Percentiles rank a stretch among this genome's conserved stretches.
phyloP scores from a whole-genome alignment of 2,888 invertebrate genomes.

The Tenthredo distinguenda region DNA sequence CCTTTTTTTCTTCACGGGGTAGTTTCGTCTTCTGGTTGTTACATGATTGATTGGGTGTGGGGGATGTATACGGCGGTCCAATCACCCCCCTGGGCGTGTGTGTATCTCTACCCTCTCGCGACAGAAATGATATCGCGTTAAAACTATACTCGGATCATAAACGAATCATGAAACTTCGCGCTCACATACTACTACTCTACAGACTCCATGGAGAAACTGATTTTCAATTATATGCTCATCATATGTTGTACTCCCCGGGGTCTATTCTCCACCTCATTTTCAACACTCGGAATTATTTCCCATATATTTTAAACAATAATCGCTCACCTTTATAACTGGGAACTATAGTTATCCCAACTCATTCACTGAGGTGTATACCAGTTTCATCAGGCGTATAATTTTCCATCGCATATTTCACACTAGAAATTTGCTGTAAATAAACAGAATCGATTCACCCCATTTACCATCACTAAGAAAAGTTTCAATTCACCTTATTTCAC shows the following conservation, averaged over 20 bases:
- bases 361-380: not conserved
- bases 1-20: slow-evolving; percentile 8
- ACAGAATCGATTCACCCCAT: not conserved
- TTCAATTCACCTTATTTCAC: not conserved
- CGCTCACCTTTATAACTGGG: not conserved
- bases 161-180: no score
- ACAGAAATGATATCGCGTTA: not conserved
- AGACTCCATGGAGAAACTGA: slow-evolving; percentile 62
- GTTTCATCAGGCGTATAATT: not conserved
- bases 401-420: not conserved
- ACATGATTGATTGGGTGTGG: slow-evolving; percentile 61
- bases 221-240: slow-evolving; percentile 70
- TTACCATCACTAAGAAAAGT: not conserved
- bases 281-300: not conserved
- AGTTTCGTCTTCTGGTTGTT: slow-evolving; percentile 22
- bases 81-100: slow-evolving; percentile 38
- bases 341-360: not conserved
- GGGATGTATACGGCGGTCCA: slow-evolving; percentile 50
- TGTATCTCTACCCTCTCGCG: not conserved
- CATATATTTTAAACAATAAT: not conserved
- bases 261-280: not conserved
- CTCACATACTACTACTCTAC: not conserved
- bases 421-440: not conserved
- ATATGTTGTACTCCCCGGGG: slow-evolving; percentile 64
- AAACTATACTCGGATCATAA: not conserved